phyloP scores from a whole-genome alignment of 2,888 invertebrate species.

The Lepidocyrtinus sp. region DNA sequence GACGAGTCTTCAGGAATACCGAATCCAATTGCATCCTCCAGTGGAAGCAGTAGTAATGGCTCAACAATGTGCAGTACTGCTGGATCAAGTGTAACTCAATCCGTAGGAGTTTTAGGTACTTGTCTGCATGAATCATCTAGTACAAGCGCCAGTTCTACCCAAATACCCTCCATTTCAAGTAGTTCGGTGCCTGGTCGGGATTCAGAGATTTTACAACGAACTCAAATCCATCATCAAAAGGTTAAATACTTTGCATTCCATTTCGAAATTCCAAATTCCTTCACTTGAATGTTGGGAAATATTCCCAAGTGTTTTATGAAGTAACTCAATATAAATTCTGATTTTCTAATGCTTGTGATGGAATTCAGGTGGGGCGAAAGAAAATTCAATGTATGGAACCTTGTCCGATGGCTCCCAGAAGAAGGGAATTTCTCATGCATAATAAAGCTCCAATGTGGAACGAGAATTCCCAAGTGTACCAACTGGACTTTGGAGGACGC shows the following conservation, averaged over 20 bases:
- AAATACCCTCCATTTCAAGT: conserved; percentile 74
- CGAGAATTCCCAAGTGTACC: conserved; percentile 98
- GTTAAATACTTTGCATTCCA: no score
- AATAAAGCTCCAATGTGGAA: conserved; percentile 99
- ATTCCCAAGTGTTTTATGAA: no score
- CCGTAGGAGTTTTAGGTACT: background rate
- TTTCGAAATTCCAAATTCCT: no score
- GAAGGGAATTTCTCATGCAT: conserved; percentile 93
- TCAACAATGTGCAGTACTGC: conserved; percentile 23
- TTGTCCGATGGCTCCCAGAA: conserved; percentile 71
- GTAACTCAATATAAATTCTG: no score
- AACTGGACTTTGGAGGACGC: conserved; percentile 97
- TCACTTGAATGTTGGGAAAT: no score
- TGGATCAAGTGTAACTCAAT: background rate
- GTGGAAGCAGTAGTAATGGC: conserved; percentile 13
- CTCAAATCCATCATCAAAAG: conserved; percentile 92
- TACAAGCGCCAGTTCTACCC: background rate
- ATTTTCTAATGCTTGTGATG: no score
- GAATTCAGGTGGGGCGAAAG: conserved; percentile 81
- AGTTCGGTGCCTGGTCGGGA: conserved; percentile 80
- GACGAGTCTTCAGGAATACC: conserved; percentile 28
- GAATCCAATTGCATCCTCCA: conserved; percentile 24
- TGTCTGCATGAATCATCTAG: conserved; percentile 6
- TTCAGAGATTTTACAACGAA: conserved; percentile 92
- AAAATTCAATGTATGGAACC: conserved; percentile 72